Base-by-base conservation (phyloP, 2,888 invertebrate genomes). In the Chaitophorus viminalis region DNA sequence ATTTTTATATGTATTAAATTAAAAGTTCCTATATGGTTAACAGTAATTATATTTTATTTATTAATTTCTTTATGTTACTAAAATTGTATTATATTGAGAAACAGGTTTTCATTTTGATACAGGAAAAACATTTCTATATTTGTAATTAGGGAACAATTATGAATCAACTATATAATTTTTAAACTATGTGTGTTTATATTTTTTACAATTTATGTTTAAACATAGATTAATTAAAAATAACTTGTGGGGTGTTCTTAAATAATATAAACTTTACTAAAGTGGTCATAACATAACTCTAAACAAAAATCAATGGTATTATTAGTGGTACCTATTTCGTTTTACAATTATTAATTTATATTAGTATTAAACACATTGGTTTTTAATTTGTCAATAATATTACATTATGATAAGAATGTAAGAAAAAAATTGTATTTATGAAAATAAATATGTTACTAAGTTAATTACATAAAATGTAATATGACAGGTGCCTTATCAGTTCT, bases 11-110 rank as follows among this genome's bases (percentile, higher is more conserved):
- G 54, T 65, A 65, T 70, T 74, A 81, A 87, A 75, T 74, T 33
- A 74, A 87, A 87, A 81, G 87, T 87, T 87, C 87, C 87, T 87
- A 87, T 65, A 81, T 74, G 74, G 70, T 70, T 68, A 76, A 76
- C 46, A 46, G 9, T 76, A 52, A 76, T 14, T 85, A 33, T 4
- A 68, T 68, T 46, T 76, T 77, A 68, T 46, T 76, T 77, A 68
- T 82, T 46, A n/a, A 46, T 75, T 85, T 46, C 76, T 84, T 68
- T 76, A 65, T 46, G 31, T 82, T 82, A 72, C 8, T 52, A 33
- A 82, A 52, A n/a, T 33, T 39, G 36, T 46, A 54, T 82, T 82
- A 54, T 74, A 36, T 39, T 60, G 60, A 33, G 9, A 17, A 52
- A 36, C 25, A 52, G 72, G 31, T 54, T 72, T 14, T 54, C 60